Conservation (phyloP, 2,888 invertebrate genomes). For the Polydesmus complanatus region DNA sequence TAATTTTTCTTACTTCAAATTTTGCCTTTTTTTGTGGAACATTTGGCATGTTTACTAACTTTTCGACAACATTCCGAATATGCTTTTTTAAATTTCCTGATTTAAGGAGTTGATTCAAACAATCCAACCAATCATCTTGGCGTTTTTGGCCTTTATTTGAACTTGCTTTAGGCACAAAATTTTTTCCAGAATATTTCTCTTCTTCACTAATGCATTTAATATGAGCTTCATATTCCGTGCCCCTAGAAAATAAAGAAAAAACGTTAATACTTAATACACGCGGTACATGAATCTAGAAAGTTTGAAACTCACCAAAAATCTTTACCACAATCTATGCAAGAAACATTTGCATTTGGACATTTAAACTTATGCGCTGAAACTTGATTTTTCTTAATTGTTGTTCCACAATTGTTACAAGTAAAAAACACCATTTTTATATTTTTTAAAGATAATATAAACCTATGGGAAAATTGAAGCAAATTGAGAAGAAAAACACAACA, state of each 20-base stretch:
- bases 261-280: neutral
- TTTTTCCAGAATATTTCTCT: conserved; percentile 75
- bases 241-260: conserved; percentile 40
- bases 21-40: conserved; percentile 74
- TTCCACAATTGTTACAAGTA: conserved; percentile 82
- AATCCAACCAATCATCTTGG: conserved; percentile 68
- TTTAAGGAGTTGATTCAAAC: conserved; percentile 50
- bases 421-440: conserved; percentile 78
- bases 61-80: conserved; percentile 48
- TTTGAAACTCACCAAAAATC: conserved; percentile 56
- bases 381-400: conserved; percentile 75
- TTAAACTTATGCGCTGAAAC: conserved; percentile 67
- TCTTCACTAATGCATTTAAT: conserved; percentile 74
- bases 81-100: conserved; percentile 43
- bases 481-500: too few relatives aligned
- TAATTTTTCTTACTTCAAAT: conserved; percentile 39
- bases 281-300: neutral
- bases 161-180: conserved; percentile 50
- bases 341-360: conserved; percentile 58
- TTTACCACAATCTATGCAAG: conserved; percentile 87
- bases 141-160: conserved; percentile 74
- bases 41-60: conserved; percentile 56
- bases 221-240: conserved; percentile 59
- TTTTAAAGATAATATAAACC: too few relatives aligned
- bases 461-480: too few relatives aligned